Evolutionary conservation across 2,113 vertebrate genomes (phyloP).

Genomic region (Atrichornis clamosus): DNA sequence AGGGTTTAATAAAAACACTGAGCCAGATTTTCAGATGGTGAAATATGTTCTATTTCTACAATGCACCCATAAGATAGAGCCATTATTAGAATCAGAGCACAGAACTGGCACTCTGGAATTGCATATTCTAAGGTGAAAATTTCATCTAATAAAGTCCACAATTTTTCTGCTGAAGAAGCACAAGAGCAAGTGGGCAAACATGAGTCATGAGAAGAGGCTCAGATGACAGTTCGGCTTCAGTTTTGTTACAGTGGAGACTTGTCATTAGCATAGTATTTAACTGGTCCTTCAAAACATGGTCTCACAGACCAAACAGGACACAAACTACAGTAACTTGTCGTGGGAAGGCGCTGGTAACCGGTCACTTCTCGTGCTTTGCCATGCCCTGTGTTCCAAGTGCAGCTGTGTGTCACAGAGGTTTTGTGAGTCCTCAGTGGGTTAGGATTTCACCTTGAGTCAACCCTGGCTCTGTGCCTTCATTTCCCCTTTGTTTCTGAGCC

Average conservation of each 20-base stretch:
- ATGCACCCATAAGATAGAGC: background rate
- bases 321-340: rapidly evolving
- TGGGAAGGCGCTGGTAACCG: background rate
- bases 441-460: background rate
- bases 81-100: background rate
- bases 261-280: background rate
- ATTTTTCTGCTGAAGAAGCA: background rate
- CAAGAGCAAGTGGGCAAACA: background rate
- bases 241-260: background rate
- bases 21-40: background rate
- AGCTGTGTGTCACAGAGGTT: background rate
- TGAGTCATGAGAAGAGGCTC: background rate
- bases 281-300: background rate
- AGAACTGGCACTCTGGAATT: background rate
- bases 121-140: background rate
- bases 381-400: background rate
- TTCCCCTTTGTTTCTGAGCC: background rate
- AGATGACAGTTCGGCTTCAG: background rate
- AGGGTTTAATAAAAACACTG: background rate
- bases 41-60: background rate
- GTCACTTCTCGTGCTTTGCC: background rate
- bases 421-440: background rate
- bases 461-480: background rate
- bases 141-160: rapidly evolving
- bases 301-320: background rate